Evolutionary conservation across 2,888 invertebrate species (phyloP).

Genomic region (Arge pagana): DNA sequence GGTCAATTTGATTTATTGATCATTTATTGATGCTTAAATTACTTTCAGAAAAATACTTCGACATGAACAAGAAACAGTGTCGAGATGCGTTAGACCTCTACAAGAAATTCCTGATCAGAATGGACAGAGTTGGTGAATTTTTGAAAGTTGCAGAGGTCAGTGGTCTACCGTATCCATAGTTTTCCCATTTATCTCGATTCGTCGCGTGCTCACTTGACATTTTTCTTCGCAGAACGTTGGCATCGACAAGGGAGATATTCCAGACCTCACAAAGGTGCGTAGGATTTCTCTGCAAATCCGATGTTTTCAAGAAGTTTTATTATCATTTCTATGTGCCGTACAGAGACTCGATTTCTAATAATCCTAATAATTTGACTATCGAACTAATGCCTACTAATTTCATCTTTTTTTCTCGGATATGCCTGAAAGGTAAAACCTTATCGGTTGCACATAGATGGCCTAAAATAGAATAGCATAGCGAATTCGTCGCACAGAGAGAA

Average conservation of each 20-base stretch:
- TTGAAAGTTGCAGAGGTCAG: conserved; percentile 80
- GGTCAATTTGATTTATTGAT: conserved; percentile 23
- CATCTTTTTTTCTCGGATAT: conserved; percentile 21
- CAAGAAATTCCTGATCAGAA: conserved; percentile 96
- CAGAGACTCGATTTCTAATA: not conserved
- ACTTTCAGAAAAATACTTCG: conserved; percentile 91
- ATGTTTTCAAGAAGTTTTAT: not conserved
- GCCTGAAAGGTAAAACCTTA: conserved; percentile 23
- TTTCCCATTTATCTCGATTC: not conserved
- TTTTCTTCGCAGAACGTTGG: conserved; percentile 76
- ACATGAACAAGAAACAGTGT: conserved; percentile 99
- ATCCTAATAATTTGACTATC: conserved; percentile 6
- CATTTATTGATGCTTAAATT: conserved; percentile 5
- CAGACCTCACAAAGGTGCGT: conserved; percentile 87
- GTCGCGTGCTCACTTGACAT: conserved; percentile 11
- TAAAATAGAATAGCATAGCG: conserved; percentile 17
- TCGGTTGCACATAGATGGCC: conserved; percentile 10
- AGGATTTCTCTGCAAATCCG: not conserved
- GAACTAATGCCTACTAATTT: conserved; percentile 15
- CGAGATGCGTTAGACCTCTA: conserved; percentile 97
- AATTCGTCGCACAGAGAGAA: not conserved
- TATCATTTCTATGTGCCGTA: not conserved
- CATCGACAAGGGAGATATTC: conserved; percentile 98
- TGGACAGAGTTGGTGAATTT: conserved; percentile 98
- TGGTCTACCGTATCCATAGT: conserved; percentile 23